These are phyloP conservation scores for Ophion ventricosus DNA, from an alignment of 2,888 invertebrate species.

Conservation along the genomic window DNA sequence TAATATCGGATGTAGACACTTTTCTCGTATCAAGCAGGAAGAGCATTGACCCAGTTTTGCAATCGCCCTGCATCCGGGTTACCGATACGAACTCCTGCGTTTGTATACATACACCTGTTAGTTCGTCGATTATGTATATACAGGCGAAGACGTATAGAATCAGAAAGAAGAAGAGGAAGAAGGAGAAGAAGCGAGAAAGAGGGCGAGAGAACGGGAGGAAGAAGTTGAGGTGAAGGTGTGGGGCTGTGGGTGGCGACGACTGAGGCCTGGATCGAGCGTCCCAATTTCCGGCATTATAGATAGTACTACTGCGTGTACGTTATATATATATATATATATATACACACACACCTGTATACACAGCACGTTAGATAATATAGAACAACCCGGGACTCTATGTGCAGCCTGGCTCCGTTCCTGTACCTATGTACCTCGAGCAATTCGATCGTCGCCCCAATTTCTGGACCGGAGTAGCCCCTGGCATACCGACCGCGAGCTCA, in stretches of 20 bases:
- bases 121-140: conserved; percentile 61
- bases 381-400: conserved; percentile 74
- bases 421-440: conserved; percentile 28
- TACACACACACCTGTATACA: background rate
- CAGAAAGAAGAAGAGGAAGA: conserved; percentile 37
- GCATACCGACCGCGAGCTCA: conserved; percentile 49
- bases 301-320: conserved; percentile 32
- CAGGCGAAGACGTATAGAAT: conserved; percentile 64
- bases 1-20: background rate
- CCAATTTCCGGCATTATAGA: conserved; percentile 5
- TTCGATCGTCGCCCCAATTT: conserved; percentile 69
- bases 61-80: conserved; percentile 63
- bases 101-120: conserved; percentile 46
- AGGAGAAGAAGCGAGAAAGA: conserved; percentile 8
- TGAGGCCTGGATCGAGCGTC: too few species aligned
- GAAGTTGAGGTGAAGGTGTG: conserved; percentile 40
- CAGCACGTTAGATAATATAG: conserved; percentile 48
- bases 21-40: conserved; percentile 40
- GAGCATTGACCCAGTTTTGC: conserved; percentile 79
- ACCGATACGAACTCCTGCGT: conserved; percentile 41
- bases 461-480: conserved; percentile 65
- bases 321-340: conserved; percentile 7
- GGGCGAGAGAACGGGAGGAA: conserved; percentile 10
- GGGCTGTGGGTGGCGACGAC: conserved; percentile 26
- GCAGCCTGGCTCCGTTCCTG: conserved; percentile 67